Evolutionary conservation across 1,140 invertebrate species (phyloP).

Genomic region (Drosophila bifasciata): DNA sequence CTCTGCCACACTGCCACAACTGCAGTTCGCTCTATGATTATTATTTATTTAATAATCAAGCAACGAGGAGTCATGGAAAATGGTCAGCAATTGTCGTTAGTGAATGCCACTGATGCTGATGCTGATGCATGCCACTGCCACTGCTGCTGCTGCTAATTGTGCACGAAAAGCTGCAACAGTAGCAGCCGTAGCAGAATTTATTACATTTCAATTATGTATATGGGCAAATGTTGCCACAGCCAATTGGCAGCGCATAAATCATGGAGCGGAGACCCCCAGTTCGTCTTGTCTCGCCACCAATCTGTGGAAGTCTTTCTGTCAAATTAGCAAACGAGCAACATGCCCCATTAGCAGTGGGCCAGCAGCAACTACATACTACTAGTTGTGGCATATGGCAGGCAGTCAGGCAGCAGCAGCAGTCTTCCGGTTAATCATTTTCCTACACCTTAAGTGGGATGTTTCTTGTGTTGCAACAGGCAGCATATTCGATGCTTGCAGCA

Average conservation of each 20-base stretch:
- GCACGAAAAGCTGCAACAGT: slow-evolving; percentile 58
- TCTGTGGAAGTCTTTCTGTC: slow-evolving; percentile 35
- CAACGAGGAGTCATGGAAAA: slow-evolving; percentile 54
- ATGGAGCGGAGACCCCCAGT: slow-evolving; percentile 23
- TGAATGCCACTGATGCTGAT: slow-evolving; percentile 1
- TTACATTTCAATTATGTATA: slow-evolving; percentile 82
- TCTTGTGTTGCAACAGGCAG: background rate
- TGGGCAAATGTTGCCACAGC: slow-evolving; percentile 70
- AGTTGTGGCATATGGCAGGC: slow-evolving; percentile 12
- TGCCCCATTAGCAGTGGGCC: slow-evolving; percentile 4
- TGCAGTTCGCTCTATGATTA: slow-evolving; percentile 60
- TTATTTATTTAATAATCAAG: slow-evolving; percentile 80
- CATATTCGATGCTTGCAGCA: background rate
- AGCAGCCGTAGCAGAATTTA: slow-evolving; percentile 62
- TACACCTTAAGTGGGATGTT: slow-evolving; percentile 33
- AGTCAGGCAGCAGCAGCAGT: slow-evolving; percentile 1
- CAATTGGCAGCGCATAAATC: slow-evolving; percentile 79
- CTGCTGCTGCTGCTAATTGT: slow-evolving; percentile 63
- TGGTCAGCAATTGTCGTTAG: slow-evolving; percentile 71
- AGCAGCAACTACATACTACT: slow-evolving; percentile 29
- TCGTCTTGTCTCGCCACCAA: slow-evolving; percentile 11
- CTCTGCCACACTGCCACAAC: slow-evolving; percentile 26
- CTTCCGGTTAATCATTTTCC: slow-evolving; percentile 50
- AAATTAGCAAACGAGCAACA: slow-evolving; percentile 69
- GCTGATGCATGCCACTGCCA: too few species aligned